Evolutionary conservation across 2,797 vertebrate species (phyloP).

Genomic region (Xerus rutilus): DNA sequence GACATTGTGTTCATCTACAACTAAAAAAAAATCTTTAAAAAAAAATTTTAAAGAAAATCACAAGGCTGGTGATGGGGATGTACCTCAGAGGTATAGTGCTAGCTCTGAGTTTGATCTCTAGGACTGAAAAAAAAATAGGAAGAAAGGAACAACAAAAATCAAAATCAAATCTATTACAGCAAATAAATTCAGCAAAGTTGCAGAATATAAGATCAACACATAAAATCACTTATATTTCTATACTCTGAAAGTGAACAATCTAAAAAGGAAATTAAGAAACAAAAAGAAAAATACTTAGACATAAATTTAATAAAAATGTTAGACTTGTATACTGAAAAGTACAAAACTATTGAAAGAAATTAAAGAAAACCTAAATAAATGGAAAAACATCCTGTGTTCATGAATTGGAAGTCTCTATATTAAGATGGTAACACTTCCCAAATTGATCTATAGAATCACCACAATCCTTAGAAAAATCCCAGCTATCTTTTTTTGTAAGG

Average conservation of each 20-base stretch:
- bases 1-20: too few species aligned
- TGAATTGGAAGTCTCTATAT: too few species aligned
- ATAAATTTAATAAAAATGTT: neutral
- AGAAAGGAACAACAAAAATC: neutral
- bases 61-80: too few species aligned
- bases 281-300: slow-evolving; percentile 16
- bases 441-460: too few species aligned
- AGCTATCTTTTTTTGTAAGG: neutral
- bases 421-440: too few species aligned
- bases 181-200: slow-evolving; percentile 4
- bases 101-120: too few species aligned
- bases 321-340: neutral
- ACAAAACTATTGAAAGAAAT: neutral
- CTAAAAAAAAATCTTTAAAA: too few species aligned
- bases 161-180: neutral
- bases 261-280: slow-evolving; percentile 8
- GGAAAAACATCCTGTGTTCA: neutral
- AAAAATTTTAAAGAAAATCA: neutral
- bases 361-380: slow-evolving; percentile 22
- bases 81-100: too few species aligned
- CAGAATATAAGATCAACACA: slow-evolving; percentile 2
- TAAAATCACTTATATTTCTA: neutral
- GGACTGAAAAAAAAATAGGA: neutral
- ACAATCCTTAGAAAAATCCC: too few species aligned
- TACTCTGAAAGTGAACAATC: neutral